Conservation (phyloP, 1,140 invertebrate species). For the Megalonaias nervosa region DNA sequence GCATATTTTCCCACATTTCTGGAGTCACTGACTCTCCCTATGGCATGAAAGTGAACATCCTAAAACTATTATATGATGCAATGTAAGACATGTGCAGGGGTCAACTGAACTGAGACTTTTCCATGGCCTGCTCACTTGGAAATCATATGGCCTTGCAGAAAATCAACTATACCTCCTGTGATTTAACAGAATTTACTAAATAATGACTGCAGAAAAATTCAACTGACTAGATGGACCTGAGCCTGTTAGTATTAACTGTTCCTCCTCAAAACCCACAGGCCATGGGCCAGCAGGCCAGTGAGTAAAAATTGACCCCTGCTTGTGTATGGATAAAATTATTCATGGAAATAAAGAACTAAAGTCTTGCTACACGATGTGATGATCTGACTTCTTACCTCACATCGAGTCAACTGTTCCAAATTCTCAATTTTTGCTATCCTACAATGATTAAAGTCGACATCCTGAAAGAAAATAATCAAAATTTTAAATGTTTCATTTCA, state of each 20-base stretch:
- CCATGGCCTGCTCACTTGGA: too few relatives aligned
- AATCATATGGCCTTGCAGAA: too few relatives aligned
- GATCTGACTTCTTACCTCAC: constrained; percentile 44
- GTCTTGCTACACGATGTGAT: not conserved
- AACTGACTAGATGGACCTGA: not conserved
- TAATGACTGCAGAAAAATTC: not conserved
- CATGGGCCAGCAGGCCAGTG: not conserved
- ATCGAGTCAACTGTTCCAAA: constrained; percentile 57
- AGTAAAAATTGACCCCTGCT: not conserved
- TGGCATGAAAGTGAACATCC: too few relatives aligned
- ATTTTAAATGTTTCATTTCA: constrained; percentile 4
- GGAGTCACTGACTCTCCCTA: too few relatives aligned
- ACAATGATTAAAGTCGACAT: constrained; percentile 93
- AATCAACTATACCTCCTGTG: too few relatives aligned
- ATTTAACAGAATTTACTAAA: too few relatives aligned
- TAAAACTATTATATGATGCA: too few relatives aligned
- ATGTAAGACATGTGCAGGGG: too few relatives aligned
- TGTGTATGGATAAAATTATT: not conserved
- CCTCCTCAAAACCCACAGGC: constrained; percentile 1
- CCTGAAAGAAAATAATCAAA: constrained; percentile 66
- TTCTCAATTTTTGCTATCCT: constrained; percentile 73
- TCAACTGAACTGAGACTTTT: too few relatives aligned
- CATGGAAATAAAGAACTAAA: not conserved
- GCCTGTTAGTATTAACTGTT: not conserved
- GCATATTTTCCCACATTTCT: too few relatives aligned